These are phyloP conservation scores for Oscheius sp. DNA, from an alignment of 2,888 invertebrate species.

Conservation along the genomic window DNA sequence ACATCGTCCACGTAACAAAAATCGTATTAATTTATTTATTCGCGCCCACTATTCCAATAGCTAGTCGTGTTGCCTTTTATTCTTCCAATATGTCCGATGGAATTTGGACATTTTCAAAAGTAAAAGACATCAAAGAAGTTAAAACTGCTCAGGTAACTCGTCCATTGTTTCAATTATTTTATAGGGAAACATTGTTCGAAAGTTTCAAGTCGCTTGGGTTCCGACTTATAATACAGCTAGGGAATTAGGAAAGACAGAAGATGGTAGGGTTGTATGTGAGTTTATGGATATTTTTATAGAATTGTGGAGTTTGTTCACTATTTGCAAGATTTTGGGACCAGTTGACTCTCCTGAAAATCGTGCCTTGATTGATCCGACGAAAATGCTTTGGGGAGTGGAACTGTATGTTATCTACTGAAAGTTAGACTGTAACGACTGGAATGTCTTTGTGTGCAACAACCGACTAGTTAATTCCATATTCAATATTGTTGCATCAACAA, in stretches of 20 bases:
- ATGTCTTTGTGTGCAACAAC: too few species aligned
- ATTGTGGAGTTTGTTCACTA: not conserved
- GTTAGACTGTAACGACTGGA: too few species aligned
- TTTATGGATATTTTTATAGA: not conserved
- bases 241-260: not conserved
- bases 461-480: too few species aligned
- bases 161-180: not conserved
- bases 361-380: not conserved
- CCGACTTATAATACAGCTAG: not conserved
- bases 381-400: constrained; percentile 12
- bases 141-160: not conserved
- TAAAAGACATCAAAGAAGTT: not conserved
- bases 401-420: not conserved
- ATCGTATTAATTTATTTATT: too few species aligned
- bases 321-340: not conserved
- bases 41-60: too few species aligned
- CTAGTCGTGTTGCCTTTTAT: too few species aligned
- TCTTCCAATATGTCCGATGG: not conserved
- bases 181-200: not conserved
- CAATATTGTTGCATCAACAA: too few species aligned
- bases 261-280: not conserved
- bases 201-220: constrained; percentile 9
- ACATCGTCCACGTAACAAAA: too few species aligned
- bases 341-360: not conserved
- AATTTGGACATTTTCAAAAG: not conserved